Percentiles rank a stretch among this genome's conserved stretches.
These are phyloP conservation scores for Hyperoplus lanceolatus DNA, from an alignment of 2,797 vertebrate genomes.

Conservation along the genomic window DNA sequence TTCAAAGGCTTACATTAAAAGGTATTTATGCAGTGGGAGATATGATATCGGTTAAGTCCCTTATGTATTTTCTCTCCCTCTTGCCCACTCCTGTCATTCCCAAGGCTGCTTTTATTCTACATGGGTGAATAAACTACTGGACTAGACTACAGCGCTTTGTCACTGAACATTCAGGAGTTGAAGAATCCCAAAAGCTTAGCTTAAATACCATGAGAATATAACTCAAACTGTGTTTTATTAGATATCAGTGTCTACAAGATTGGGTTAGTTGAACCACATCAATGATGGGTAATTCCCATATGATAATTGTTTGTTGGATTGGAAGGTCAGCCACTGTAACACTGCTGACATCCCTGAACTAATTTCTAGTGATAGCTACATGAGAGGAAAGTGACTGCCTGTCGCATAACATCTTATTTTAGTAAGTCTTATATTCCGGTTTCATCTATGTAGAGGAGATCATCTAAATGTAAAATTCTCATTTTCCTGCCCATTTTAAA, in stretches of 20 bases:
- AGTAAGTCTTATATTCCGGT: background rate
- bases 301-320: background rate
- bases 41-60: conserved; percentile 50
- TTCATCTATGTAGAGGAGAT: background rate
- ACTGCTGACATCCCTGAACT: conserved; percentile 17
- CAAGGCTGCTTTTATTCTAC: conserved; percentile 75
- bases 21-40: conserved; percentile 34
- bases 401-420: conserved; percentile 2
- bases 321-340: conserved; percentile 1
- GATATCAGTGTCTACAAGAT: conserved; percentile 6
- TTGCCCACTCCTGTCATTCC: conserved; percentile 52
- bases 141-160: conserved; percentile 34
- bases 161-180: conserved; percentile 38
- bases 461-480: background rate
- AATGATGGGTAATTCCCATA: background rate
- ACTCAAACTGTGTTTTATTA: conserved; percentile 17
- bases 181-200: conserved; percentile 31
- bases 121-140: conserved; percentile 69
- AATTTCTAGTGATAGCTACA: conserved; percentile 3
- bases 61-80: conserved; percentile 40
- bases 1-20: conserved; percentile 45
- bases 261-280: conserved; percentile 9
- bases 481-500: background rate
- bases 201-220: conserved; percentile 32
- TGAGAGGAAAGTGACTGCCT: background rate